These are phyloP conservation scores for Dasyurus viverrinus DNA, from an alignment of 2,113 vertebrate genomes.

Conservation along the genomic window DNA sequence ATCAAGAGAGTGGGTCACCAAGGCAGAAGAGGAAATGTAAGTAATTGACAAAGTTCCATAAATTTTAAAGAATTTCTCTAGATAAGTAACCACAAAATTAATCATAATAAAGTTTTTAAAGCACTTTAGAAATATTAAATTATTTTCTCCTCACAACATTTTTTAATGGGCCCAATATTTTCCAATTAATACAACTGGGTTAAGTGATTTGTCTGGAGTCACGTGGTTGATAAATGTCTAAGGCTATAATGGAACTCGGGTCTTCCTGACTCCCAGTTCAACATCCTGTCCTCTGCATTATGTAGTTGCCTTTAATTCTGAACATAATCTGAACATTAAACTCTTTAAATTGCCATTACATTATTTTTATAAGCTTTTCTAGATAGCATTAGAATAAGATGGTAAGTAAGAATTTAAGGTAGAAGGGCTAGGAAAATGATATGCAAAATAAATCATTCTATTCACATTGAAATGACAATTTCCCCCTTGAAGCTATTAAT, in stretches of 20 bases:
- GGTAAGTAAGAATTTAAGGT: neutral
- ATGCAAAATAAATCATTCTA: neutral
- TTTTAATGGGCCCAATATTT: neutral
- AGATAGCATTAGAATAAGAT: slow-evolving; percentile 14
- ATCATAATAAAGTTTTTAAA: neutral
- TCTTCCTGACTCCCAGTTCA: neutral
- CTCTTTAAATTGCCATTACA: neutral
- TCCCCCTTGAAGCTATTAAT: slow-evolving; percentile 10
- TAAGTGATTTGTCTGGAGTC: neutral
- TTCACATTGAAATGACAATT: slow-evolving; percentile 7
- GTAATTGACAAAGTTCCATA: slow-evolving; percentile 31
- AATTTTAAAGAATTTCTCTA: slow-evolving; percentile 3
- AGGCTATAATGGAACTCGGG: neutral
- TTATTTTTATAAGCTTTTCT: slow-evolving; percentile 26
- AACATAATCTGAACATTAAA: neutral
- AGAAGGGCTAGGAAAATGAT: neutral
- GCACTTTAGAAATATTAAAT: neutral
- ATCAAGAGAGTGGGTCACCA: neutral
- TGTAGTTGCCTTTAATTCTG: neutral
- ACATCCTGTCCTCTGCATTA: neutral
- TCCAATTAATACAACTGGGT: neutral
- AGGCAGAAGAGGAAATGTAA: neutral
- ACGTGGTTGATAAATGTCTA: neutral
- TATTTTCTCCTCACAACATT: neutral
- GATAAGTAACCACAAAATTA: neutral